phyloP scores from a whole-genome alignment of 2,888 invertebrate genomes.

The Disparrhopalites patrizii region DNA sequence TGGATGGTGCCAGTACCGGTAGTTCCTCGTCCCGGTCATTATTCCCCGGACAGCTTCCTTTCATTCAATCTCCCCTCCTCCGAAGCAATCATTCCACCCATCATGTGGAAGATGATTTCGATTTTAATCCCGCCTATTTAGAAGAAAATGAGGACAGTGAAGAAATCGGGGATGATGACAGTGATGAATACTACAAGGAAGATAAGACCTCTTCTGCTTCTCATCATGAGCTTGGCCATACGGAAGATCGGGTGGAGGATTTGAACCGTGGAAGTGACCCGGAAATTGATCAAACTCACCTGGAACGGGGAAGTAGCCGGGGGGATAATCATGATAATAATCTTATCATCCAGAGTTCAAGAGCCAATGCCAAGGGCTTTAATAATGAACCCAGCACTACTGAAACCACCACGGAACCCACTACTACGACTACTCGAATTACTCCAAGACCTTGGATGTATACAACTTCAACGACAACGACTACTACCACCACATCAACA shows the following conservation, averaged over 20 bases:
- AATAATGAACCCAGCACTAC: not conserved
- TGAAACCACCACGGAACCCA: constrained; percentile 19
- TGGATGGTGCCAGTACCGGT: too few relatives aligned
- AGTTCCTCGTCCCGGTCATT: too few relatives aligned
- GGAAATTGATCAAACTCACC: not conserved
- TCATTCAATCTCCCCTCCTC: constrained; percentile 19
- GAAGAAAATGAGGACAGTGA: constrained; percentile 21
- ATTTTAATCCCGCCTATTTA: constrained; percentile 20
- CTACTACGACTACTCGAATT: constrained; percentile 18
- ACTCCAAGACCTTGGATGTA: not conserved
- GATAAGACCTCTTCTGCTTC: not conserved
- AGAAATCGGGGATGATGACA: constrained; percentile 13
- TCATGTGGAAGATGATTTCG: constrained; percentile 23
- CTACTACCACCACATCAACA: constrained; percentile 6
- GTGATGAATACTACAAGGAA: constrained; percentile 31
- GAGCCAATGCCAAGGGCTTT: not conserved
- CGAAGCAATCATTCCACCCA: constrained; percentile 24
- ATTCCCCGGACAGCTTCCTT: too few relatives aligned
- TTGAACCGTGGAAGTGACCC: not conserved
- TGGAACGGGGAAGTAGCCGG: constrained; percentile 13
- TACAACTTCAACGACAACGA: constrained; percentile 8
- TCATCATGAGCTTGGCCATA: too few relatives aligned
- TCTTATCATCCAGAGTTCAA: constrained; percentile 29
- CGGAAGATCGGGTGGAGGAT: not conserved
- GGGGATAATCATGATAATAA: constrained; percentile 30